Base-by-base conservation (phyloP, 2,888 invertebrate genomes). In the Ceramica pisi region DNA sequence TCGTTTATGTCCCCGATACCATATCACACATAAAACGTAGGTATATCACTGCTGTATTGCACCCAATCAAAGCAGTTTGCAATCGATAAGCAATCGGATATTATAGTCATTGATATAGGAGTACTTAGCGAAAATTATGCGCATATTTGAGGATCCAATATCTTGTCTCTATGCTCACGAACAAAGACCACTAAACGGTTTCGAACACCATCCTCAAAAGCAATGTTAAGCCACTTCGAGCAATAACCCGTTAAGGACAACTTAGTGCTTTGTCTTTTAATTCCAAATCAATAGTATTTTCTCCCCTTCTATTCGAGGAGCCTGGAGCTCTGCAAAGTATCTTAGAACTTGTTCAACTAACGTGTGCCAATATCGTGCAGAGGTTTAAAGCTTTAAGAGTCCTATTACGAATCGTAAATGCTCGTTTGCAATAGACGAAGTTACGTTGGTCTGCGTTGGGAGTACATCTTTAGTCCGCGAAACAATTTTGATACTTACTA, bases 1-100 rank as follows among this genome's bases (percentile, higher is more conserved):
- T 94, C 95, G 94, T 94, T 93, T 94, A 93, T 94, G 92, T 93
- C 89, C 91, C 91, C 91, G 93, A 91, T 92, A 91, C 89, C 90
- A 91, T 92, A 91, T 90, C 90, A 85, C 86, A 87, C 86, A 89
- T 87, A 86, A 77, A 84, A 78, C 84, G 88, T 87, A 88, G 86
- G 81, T 86, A 86, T 90, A 90, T 87, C 86, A 87, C 85, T 84
- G 80, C 81, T 83, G 85, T 87, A 89, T 89, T 90, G 90, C 90
- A 88, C 82, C 86, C 87, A 91, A 92, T 92, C 92, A 92, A 92
- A 91, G 89, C 88, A 89, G 78, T 86, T 86, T 85, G 85, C 82
- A 89, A 89, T 92, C 90, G 89, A 92, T 92, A 90, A 86, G 82
- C 87, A 88, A 90, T 90, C 88, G 81, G 84, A 89, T 84, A 85